Evolutionary conservation across 2,113 vertebrate genomes (phyloP).

Genomic region (Notechis scutatus): DNA sequence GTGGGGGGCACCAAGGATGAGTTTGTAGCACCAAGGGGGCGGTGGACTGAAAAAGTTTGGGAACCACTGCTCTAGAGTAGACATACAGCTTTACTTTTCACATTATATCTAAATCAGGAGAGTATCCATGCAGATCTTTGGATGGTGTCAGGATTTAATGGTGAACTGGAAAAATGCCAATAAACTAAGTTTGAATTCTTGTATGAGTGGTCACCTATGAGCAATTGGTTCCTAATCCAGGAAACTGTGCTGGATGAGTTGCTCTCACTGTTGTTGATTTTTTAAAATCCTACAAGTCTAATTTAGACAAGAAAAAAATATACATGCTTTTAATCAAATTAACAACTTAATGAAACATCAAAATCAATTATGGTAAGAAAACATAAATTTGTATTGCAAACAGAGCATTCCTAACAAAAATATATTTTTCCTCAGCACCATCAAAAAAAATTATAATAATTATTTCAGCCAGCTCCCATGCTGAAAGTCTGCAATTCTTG

Average conservation of each 20-base stretch:
- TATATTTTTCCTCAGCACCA: neutral
- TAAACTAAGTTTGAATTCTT: neutral
- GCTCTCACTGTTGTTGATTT: neutral
- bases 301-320: neutral
- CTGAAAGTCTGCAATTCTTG: neutral
- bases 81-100: neutral
- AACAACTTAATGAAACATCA: neutral
- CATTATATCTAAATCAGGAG: neutral
- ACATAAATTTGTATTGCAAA: neutral
- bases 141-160: neutral
- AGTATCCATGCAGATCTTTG: neutral
- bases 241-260: neutral
- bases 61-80: neutral
- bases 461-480: neutral
- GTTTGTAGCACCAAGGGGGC: too few relatives aligned
- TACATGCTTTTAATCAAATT: neutral
- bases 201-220: neutral
- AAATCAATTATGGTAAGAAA: neutral
- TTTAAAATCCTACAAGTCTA: neutral
- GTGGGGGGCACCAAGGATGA: too few relatives aligned
- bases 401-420: neutral
- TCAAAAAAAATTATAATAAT: neutral
- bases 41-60: too few relatives aligned
- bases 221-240: neutral
- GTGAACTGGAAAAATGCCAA: neutral